Evolutionary conservation across 2,113 vertebrate species (phyloP).

Genomic region (Syngnathus floridae): DNA sequence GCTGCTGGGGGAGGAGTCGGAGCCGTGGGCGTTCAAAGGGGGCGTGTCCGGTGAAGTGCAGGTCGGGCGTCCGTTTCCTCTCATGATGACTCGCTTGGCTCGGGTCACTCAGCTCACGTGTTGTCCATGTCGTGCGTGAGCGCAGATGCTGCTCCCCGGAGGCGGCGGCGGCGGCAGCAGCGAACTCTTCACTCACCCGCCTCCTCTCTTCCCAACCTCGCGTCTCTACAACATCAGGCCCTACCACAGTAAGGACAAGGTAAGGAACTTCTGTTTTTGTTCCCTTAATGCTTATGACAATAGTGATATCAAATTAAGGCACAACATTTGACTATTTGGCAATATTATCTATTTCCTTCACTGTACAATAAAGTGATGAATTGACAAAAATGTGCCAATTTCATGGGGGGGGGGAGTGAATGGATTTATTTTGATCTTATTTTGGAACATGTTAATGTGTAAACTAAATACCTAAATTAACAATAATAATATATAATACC

Average conservation of each 20-base stretch:
- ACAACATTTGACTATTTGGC: no score
- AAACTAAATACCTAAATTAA: background rate
- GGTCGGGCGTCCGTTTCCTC: conserved; percentile 54
- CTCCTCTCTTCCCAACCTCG: conserved; percentile 76
- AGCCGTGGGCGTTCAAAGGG: conserved; percentile 77
- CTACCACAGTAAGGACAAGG: conserved; percentile 77
- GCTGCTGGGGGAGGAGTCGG: conserved; percentile 64
- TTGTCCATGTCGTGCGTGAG: conserved; percentile 13
- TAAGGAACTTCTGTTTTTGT: conserved; percentile 25
- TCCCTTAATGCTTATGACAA: background rate
- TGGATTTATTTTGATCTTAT: no score
- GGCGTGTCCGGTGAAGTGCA: conserved; percentile 82
- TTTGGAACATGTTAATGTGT: no score
- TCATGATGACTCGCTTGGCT: background rate
- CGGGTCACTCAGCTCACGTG: conserved; percentile 5
- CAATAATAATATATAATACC: no score
- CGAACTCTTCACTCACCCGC: conserved; percentile 82
- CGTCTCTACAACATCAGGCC: conserved; percentile 77
- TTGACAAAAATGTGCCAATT: no score
- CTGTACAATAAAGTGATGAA: no score
- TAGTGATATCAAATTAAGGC: background rate
- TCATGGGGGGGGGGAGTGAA: no score
- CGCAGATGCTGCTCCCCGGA: conserved; percentile 76
- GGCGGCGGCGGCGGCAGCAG: conserved; percentile 59
- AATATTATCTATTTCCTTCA: no score